Evolutionary conservation across 35 echinoderm and acorn worm genomes (phyloP).

Genomic region (Strongylocentrotus purpuratus): DNA sequence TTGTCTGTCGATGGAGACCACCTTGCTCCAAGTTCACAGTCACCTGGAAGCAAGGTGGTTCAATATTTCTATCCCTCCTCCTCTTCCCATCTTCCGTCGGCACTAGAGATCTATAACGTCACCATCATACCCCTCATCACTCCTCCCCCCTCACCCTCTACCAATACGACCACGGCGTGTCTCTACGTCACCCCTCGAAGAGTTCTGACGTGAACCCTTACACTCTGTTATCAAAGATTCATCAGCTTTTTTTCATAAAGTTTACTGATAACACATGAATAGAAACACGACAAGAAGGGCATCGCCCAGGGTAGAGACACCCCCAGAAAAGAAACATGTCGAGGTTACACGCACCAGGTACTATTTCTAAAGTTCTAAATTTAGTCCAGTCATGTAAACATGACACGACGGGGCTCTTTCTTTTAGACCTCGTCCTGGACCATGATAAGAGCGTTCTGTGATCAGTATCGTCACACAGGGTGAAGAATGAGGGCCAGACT

Average conservation of each 20-base stretch:
- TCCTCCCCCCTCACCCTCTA: not conserved
- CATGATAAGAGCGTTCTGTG: not conserved
- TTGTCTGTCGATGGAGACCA: no score
- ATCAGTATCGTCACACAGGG: not conserved
- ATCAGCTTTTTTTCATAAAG: not conserved
- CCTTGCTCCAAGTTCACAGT: not conserved
- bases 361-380: not conserved
- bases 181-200: not conserved
- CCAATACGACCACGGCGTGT: not conserved
- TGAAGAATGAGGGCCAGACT: not conserved
- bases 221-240: not conserved
- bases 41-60: not conserved
- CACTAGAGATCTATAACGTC: not conserved
- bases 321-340: not conserved
- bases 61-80: not conserved
- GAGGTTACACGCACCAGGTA: conserved; percentile 8
- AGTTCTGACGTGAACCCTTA: not conserved
- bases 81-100: not conserved
- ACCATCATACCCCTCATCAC: not conserved
- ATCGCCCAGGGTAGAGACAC: not conserved
- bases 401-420: not conserved
- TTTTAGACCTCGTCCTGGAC: not conserved
- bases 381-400: not conserved
- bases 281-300: not conserved
- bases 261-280: not conserved